These are phyloP conservation scores for Pachydiplax longipennis DNA, from an alignment of 2,888 invertebrate species.

Conservation along the genomic window DNA sequence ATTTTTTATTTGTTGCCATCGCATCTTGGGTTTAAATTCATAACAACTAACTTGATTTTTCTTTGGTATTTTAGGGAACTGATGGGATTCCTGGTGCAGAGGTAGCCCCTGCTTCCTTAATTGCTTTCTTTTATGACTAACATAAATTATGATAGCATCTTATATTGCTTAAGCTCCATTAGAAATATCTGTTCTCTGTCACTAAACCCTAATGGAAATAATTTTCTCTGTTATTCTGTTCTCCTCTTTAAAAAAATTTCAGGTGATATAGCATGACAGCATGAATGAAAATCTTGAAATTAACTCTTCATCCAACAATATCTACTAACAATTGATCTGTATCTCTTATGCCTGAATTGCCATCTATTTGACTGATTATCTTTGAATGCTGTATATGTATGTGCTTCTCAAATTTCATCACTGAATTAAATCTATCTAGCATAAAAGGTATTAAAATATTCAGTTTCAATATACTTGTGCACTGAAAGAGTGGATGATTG, in stretches of 20 bases:
- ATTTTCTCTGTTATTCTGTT: neutral
- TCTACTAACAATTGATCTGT: neutral
- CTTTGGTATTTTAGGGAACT: slow-evolving; percentile 76
- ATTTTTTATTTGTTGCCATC: slow-evolving; percentile 50
- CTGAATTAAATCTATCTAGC: neutral
- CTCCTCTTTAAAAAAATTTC: neutral
- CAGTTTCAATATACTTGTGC: neutral
- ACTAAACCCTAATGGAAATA: neutral
- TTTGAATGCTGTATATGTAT: slow-evolving; percentile 15
- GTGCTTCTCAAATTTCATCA: neutral
- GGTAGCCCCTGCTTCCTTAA: slow-evolving; percentile 63
- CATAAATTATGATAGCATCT: neutral
- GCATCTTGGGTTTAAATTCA: neutral
- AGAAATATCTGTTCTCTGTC: neutral
- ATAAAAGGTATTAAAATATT: neutral
- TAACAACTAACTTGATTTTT: slow-evolving; percentile 47
- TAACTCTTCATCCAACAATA: neutral
- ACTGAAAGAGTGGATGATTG: neutral
- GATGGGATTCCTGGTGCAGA: slow-evolving; percentile 93
- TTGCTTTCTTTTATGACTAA: slow-evolving; percentile 10
- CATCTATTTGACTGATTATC: neutral
- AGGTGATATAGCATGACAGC: slow-evolving; percentile 15
- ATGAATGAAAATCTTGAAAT: neutral
- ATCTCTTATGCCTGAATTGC: slow-evolving; percentile 5
- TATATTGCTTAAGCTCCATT: neutral